Percentiles rank a stretch among this genome's conserved stretches.
These are phyloP conservation scores for Dyspetes luteomarginatus DNA, from an alignment of 2,888 invertebrate genomes.

Conservation along the genomic window DNA sequence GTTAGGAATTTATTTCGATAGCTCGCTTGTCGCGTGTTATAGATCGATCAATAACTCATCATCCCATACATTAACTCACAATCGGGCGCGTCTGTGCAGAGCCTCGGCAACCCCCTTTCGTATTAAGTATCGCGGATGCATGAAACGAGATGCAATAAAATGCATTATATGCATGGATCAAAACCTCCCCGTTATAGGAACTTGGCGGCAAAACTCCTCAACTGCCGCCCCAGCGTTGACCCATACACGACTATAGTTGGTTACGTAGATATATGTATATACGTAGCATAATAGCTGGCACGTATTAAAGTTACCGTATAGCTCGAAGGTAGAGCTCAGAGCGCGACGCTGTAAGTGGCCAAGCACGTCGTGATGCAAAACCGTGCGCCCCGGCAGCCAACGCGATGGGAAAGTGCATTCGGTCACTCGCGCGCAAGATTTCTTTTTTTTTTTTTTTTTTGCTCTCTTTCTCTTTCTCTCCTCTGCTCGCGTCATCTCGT, in stretches of 20 bases:
- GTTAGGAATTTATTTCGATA: conserved; percentile 6
- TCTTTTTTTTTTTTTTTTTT: conserved; percentile 16
- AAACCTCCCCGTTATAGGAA: conserved; percentile 46
- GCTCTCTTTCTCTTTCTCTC: conserved; percentile 43
- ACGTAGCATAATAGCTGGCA: conserved; percentile 62
- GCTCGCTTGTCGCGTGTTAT: conserved; percentile 24
- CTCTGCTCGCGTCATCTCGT: background rate
- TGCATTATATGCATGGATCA: conserved; percentile 26
- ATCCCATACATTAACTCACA: background rate
- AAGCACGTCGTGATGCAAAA: conserved; percentile 69
- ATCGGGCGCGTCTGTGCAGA: background rate
- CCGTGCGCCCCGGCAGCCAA: conserved; percentile 64
- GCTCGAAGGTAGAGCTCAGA: conserved; percentile 39
- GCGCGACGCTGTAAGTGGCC: conserved; percentile 69
- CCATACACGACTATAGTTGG: conserved; percentile 52
- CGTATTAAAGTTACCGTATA: conserved; percentile 69
- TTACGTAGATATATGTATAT: conserved; percentile 19
- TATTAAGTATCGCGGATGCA: conserved; percentile 2
- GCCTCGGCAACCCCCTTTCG: background rate
- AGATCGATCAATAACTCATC: conserved; percentile 16
- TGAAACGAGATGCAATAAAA: conserved; percentile 25
- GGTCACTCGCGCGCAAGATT: conserved; percentile 66
- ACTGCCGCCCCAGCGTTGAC: conserved; percentile 58
- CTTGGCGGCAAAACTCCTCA: conserved; percentile 43
- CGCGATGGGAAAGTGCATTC: conserved; percentile 72